A percentile compares a stretch with the other conserved stretches of the same genome.
These are phyloP conservation scores for Rhadinocentrus ornatus DNA, from an alignment of 2,797 vertebrate species.

Conservation along the genomic window DNA sequence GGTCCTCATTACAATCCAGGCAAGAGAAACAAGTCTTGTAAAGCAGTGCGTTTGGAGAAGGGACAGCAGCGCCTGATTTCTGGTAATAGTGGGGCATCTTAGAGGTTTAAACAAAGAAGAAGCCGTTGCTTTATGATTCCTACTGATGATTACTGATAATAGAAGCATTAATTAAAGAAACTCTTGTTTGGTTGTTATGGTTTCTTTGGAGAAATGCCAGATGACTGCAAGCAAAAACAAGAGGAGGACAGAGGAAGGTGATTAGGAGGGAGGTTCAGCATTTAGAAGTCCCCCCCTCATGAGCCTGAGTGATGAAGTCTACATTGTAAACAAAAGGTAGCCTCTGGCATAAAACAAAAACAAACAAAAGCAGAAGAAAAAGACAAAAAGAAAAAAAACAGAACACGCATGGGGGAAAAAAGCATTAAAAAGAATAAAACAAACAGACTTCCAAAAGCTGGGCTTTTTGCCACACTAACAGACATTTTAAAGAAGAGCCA, in stretches of 20 bases:
- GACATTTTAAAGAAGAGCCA: slow-evolving; percentile 5
- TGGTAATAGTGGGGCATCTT: neutral
- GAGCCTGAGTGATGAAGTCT: slow-evolving; percentile 34
- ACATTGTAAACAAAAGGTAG: slow-evolving; percentile 53
- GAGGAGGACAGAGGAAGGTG: slow-evolving; percentile 12
- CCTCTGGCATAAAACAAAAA: slow-evolving; percentile 22
- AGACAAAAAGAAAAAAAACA: neutral
- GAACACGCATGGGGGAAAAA: neutral
- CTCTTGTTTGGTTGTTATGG: slow-evolving; percentile 3
- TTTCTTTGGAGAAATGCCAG: slow-evolving; percentile 44
- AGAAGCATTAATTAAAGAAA: neutral
- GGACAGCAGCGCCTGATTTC: slow-evolving; percentile 1
- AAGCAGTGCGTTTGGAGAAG: slow-evolving; percentile 18
- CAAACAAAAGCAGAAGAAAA: neutral
- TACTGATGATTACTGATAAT: neutral
- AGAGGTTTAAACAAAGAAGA: neutral
- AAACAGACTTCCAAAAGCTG: slow-evolving; percentile 13
- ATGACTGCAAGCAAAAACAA: slow-evolving; percentile 28
- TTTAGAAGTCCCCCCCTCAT: slow-evolving; percentile 11
- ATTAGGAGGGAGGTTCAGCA: neutral
- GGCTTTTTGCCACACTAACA: slow-evolving; percentile 34
- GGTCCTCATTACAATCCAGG: slow-evolving; percentile 49
- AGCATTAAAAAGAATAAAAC: neutral
- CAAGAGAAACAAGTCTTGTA: neutral
- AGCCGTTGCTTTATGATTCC: accelerated